phyloP scores from a whole-genome alignment of 2,113 vertebrate genomes.

The Candoia aspera region DNA sequence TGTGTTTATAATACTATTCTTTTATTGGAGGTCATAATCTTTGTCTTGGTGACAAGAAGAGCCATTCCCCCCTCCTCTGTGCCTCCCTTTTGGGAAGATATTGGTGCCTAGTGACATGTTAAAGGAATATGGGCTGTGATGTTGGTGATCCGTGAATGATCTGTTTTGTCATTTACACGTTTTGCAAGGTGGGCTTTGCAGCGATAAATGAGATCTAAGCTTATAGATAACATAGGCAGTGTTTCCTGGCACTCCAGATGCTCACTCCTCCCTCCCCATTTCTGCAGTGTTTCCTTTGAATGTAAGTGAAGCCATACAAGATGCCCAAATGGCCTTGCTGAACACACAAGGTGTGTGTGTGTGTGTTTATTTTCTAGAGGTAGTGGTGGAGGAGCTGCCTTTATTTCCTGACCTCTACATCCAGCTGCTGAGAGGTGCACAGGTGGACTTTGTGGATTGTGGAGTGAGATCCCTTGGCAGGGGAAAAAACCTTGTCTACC shows the following conservation, averaged over 20 bases:
- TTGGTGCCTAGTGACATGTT: not conserved
- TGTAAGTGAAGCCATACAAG: not conserved
- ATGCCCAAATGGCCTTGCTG: not conserved
- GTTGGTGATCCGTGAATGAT: not conserved
- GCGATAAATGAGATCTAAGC: not conserved
- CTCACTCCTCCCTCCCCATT: not conserved
- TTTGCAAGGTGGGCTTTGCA: not conserved
- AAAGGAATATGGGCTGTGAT: not conserved
- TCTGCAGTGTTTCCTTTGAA: not conserved
- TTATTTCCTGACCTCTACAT: not conserved
- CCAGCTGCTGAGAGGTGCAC: not conserved
- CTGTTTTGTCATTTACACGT: not conserved
- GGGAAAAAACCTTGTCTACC: not conserved
- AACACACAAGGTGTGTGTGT: not conserved
- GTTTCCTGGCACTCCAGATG: not conserved
- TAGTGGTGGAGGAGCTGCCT: not conserved
- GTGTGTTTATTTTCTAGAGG: not conserved
- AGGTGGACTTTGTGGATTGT: not conserved
- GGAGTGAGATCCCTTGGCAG: not conserved
- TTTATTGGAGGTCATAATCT: not conserved
- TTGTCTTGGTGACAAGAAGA: not conserved
- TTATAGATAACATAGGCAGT: not conserved
- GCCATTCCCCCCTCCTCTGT: not conserved
- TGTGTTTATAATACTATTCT: not conserved
- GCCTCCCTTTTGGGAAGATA: not conserved